phyloP scores from a whole-genome alignment of 2,888 invertebrate species.

The Embidobia sp. region DNA sequence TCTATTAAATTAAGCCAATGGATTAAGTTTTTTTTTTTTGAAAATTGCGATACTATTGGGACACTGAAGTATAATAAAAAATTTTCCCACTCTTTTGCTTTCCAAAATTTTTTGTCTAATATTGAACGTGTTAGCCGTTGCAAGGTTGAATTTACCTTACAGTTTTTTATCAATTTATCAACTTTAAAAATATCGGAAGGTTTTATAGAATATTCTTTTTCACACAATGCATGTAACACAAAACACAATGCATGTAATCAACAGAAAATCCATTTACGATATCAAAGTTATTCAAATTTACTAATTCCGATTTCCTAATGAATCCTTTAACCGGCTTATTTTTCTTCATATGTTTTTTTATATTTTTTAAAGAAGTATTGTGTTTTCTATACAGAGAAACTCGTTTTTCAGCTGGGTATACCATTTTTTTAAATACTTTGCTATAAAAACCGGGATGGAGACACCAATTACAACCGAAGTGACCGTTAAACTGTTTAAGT shows the following conservation, averaged over 20 bases:
- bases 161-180: conserved; percentile 1
- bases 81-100: conserved; percentile 20
- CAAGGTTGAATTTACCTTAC: not conserved
- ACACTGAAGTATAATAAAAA: conserved; percentile 11
- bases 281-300: not conserved
- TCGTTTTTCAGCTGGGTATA: not conserved
- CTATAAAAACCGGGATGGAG: not conserved
- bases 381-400: not conserved
- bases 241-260: conserved; percentile 2
- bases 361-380: not conserved
- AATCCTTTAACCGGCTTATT: not conserved
- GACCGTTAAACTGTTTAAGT: not conserved
- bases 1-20: conserved; percentile 1
- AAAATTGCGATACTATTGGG: not conserved
- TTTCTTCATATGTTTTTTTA: not conserved
- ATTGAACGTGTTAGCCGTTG: conserved; percentile 7
- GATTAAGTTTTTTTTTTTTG: not conserved
- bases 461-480: not conserved
- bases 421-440: not conserved
- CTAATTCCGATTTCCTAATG: not conserved
- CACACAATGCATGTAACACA: too few relatives aligned
- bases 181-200: not conserved
- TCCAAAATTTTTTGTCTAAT: conserved; percentile 7
- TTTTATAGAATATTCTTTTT: not conserved
- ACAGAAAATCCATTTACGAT: conserved; percentile 2